phyloP scores from a whole-genome alignment of 2,113 vertebrate species.

The Puma concolor region DNA sequence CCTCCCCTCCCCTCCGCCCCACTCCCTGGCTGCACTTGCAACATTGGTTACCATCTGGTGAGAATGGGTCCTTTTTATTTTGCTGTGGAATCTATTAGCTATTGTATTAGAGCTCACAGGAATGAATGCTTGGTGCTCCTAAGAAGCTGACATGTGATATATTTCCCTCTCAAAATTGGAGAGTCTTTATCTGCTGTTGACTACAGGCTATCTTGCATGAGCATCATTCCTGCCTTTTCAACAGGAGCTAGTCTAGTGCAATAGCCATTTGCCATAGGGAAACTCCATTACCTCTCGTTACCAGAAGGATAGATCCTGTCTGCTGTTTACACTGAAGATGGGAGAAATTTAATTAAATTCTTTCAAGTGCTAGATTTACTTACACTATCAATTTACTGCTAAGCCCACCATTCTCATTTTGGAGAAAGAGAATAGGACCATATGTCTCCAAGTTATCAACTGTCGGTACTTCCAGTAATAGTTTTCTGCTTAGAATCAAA shows the following conservation, averaged over 20 bases:
- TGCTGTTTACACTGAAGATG: slow-evolving; percentile 71
- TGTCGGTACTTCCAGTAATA: slow-evolving; percentile 69
- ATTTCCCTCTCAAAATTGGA: slow-evolving; percentile 58
- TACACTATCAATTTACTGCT: slow-evolving; percentile 73
- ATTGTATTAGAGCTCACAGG: slow-evolving; percentile 18
- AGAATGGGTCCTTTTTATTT: background rate
- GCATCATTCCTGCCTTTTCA: slow-evolving; percentile 64
- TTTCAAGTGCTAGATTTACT: slow-evolving; percentile 77
- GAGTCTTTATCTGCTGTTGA: slow-evolving; percentile 63
- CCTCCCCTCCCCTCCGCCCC: fast-evolving
- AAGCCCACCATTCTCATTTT: slow-evolving; percentile 74
- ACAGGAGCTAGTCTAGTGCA: slow-evolving; percentile 44
- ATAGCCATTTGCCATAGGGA: slow-evolving; percentile 69
- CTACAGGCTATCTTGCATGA: slow-evolving; percentile 66
- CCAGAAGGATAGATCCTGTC: slow-evolving; percentile 70
- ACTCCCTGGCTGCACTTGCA: background rate
- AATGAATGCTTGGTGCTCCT: background rate
- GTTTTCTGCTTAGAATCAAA: slow-evolving; percentile 70
- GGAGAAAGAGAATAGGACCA: slow-evolving; percentile 70
- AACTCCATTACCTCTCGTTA: slow-evolving; percentile 74
- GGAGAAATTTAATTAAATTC: slow-evolving; percentile 76
- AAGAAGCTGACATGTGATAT: slow-evolving; percentile 45
- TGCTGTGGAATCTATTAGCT: background rate
- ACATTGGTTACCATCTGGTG: background rate
- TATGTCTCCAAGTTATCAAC: slow-evolving; percentile 76